Percentiles rank a stretch among this genome's conserved stretches.
phyloP scores from a whole-genome alignment of 2,113 vertebrate genomes.

The Elanoides forficatus region DNA sequence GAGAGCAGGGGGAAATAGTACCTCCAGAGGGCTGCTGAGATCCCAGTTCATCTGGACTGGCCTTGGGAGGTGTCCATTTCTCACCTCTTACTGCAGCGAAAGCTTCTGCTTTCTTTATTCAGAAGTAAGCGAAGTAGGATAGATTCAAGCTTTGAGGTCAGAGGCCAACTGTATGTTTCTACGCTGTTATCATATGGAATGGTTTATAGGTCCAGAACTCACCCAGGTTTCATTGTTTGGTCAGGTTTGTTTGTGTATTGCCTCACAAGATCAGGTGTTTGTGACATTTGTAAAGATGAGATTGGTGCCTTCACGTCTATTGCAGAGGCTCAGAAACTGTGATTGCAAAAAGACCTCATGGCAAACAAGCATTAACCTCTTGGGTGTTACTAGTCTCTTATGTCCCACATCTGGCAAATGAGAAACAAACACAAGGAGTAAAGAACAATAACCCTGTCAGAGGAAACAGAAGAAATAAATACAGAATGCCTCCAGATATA shows the following conservation, averaged over 20 bases:
- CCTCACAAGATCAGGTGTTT: neutral
- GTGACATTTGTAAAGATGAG: neutral
- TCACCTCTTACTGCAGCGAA: neutral
- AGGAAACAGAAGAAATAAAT: neutral
- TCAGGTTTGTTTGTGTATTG: constrained; percentile 22
- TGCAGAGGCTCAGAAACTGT: neutral
- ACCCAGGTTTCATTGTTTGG: neutral
- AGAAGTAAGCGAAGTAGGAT: neutral
- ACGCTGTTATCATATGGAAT: neutral
- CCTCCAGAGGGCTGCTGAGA: neutral
- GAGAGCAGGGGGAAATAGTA: neutral
- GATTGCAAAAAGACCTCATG: neutral
- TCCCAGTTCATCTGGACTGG: neutral
- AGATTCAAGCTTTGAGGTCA: neutral
- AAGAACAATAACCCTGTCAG: neutral
- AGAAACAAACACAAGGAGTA: neutral
- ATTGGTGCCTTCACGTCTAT: neutral
- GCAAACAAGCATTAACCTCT: neutral
- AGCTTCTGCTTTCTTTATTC: neutral
- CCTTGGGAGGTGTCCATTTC: neutral
- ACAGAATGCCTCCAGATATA: neutral
- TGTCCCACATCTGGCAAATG: neutral
- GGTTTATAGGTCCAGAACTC: neutral
- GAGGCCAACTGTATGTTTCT: neutral
- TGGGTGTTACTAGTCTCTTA: neutral